Evolutionary conservation across 2,888 invertebrate genomes (phyloP), one percentile per base, ranked within the genome.

Genomic region (Caenorhabditis doughertyi): DNA sequence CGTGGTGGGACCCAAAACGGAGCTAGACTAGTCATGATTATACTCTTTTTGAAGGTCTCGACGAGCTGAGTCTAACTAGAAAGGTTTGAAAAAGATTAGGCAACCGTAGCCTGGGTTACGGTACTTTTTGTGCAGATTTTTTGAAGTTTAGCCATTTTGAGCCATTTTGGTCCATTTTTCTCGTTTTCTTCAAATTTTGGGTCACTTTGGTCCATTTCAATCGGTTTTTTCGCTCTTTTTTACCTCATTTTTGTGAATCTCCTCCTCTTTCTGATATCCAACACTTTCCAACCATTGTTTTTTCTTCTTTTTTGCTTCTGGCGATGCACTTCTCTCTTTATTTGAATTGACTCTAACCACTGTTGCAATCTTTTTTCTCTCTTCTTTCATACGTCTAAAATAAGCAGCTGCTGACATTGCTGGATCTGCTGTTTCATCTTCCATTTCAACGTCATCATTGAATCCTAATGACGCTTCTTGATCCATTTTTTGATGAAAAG

Each of bases 381-480:
- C 77, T 18, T 68, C 77, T 7, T 53, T 35, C 68, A 77, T 47
- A 23, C 74, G 83, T 65, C 62, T 29, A 7, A 83, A 39, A 47
- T 79, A 83, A 9, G 35, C 68, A 8, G 56, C 79, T 0, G 79
- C 77, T 21, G 83, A 68, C 70, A 73, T 83, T 47, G 79, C 49
- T 0, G 67, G 56, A 18, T 60, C 68, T 16, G 32, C 51, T 16
- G 13, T 47, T 23, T 60, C 76, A 0, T 53, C 53, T 25, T 53
- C 60, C 32, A 72, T 25, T n/a, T 55, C 39, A 8, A 44, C 72
- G 32, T 73, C 73, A 18, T 79, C 73, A n/a, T n/a, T n/a, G 16
- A 32, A 27, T 5, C 49, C 62, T 16, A 83, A 27, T 56, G 79
- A 83, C 29, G 74, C 74, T 79, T 68, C 83, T 79, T 83, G 83